Evolutionary conservation across 1,140 invertebrate species (phyloP).

Genomic region (Heliconius nattereri): DNA sequence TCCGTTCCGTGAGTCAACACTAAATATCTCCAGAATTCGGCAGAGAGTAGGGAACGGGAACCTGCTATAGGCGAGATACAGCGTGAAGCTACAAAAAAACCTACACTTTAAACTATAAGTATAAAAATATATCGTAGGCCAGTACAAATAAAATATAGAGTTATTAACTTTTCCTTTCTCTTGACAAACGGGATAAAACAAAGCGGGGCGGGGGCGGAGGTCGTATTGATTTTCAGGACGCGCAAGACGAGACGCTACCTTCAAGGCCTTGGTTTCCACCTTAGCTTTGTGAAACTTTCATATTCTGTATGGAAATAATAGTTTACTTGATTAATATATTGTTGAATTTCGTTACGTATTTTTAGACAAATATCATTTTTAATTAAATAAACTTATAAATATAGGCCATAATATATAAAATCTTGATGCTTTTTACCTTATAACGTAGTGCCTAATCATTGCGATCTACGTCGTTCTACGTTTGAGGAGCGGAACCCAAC

Average conservation of each 20-base stretch:
- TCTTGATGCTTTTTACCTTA: no score
- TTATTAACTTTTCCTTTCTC: conserved; percentile 15
- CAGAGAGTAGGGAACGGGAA: no score
- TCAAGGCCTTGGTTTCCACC: conserved; percentile 25
- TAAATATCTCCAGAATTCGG: no score
- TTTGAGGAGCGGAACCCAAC: no score
- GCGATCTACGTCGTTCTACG: no score
- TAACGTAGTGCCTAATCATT: no score
- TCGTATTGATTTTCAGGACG: conserved; percentile 45
- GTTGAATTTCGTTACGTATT: not conserved
- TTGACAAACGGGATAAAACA: conserved; percentile 34
- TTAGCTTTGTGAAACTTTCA: conserved; percentile 20
- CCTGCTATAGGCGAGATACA: no score
- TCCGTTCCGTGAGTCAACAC: no score
- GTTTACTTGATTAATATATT: not conserved
- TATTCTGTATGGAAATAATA: not conserved
- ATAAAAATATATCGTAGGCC: not conserved
- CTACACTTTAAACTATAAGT: not conserved
- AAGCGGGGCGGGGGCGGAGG: conserved; percentile 27
- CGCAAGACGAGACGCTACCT: conserved; percentile 35
- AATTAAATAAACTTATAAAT: no score
- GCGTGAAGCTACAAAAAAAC: no score
- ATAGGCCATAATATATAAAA: no score
- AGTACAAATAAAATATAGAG: not conserved
- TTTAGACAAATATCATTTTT: no score